Conservation (phyloP, 1,140 invertebrate species). For the Caligus rogercresseyi region DNA sequence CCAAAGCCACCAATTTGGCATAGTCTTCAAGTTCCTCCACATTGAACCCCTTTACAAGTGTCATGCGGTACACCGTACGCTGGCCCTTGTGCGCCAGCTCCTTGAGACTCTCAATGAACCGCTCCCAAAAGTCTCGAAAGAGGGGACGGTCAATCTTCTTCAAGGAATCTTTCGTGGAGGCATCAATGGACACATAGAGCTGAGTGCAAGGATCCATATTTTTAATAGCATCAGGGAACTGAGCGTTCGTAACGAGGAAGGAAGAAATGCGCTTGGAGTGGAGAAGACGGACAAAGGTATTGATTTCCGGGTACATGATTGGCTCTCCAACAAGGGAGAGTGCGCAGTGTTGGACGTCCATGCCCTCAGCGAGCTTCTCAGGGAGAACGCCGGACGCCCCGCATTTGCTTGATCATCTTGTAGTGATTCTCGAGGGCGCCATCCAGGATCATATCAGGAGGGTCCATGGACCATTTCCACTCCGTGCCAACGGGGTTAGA, state of each 20-base stretch:
- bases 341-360: slow-evolving; percentile 38
- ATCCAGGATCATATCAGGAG: slow-evolving; percentile 36
- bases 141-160: slow-evolving; percentile 45
- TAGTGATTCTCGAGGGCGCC: slow-evolving; percentile 38
- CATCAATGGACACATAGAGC: slow-evolving; percentile 46
- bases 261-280: slow-evolving; percentile 38
- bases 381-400: slow-evolving; percentile 40
- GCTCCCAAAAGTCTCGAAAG: slow-evolving; percentile 44
- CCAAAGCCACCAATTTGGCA: slow-evolving; percentile 38
- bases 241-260: slow-evolving; percentile 45
- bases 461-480: slow-evolving; percentile 46
- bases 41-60: slow-evolving; percentile 44
- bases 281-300: slow-evolving; percentile 36
- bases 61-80: slow-evolving; percentile 44
- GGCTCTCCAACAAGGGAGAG: slow-evolving; percentile 46
- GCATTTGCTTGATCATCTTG: slow-evolving; percentile 43
- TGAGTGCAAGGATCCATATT: slow-evolving; percentile 41
- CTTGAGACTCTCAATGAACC: slow-evolving; percentile 39
- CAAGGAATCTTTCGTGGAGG: slow-evolving; percentile 41
- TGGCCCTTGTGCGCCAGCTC: slow-evolving; percentile 39
- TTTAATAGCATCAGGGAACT: slow-evolving; percentile 43
- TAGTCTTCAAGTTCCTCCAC: slow-evolving; percentile 42
- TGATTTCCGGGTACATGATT: slow-evolving; percentile 49
- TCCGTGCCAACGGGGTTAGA: slow-evolving; percentile 50
- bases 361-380: slow-evolving; percentile 37